These are phyloP conservation scores for Trematomus loennbergii DNA, from an alignment of 2,113 vertebrate species.

Conservation along the genomic window DNA sequence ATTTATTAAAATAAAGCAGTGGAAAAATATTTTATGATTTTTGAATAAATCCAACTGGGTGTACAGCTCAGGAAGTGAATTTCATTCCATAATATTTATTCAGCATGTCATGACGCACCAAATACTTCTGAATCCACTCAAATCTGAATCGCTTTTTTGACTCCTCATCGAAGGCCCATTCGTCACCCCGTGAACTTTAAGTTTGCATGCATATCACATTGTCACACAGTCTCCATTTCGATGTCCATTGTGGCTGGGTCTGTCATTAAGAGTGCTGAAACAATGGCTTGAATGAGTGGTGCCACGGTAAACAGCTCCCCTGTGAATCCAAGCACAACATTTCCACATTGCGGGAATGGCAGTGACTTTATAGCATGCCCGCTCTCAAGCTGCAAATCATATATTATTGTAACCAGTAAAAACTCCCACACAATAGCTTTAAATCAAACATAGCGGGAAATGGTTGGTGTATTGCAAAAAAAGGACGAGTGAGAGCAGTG, in stretches of 20 bases:
- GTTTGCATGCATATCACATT: constrained; percentile 61
- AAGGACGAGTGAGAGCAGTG: constrained; percentile 63
- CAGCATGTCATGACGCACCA: not conserved
- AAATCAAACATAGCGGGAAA: constrained; percentile 58
- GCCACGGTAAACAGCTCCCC: constrained; percentile 80
- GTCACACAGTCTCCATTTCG: constrained; percentile 69
- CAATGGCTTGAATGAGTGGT: constrained; percentile 81
- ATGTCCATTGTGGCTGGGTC: constrained; percentile 79
- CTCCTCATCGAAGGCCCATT: constrained; percentile 9
- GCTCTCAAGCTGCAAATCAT: constrained; percentile 71
- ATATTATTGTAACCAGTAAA: constrained; percentile 72
- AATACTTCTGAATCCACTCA: constrained; percentile 18
- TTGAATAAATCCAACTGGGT: constrained; percentile 20
- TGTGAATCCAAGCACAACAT: constrained; percentile 78
- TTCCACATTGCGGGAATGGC: constrained; percentile 63
- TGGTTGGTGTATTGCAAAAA: constrained; percentile 48
- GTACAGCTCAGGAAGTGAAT: constrained; percentile 9
- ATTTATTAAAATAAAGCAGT: constrained; percentile 19
- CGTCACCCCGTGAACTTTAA: constrained; percentile 66
- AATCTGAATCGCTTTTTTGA: constrained; percentile 3
- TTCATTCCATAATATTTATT: constrained; percentile 15
- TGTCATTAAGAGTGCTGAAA: constrained; percentile 78
- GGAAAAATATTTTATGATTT: constrained; percentile 11
- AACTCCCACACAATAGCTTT: constrained; percentile 73
- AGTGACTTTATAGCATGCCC: constrained; percentile 25